phyloP scores from a whole-genome alignment of 2,888 invertebrate genomes.

The Mayetiola destructor region DNA sequence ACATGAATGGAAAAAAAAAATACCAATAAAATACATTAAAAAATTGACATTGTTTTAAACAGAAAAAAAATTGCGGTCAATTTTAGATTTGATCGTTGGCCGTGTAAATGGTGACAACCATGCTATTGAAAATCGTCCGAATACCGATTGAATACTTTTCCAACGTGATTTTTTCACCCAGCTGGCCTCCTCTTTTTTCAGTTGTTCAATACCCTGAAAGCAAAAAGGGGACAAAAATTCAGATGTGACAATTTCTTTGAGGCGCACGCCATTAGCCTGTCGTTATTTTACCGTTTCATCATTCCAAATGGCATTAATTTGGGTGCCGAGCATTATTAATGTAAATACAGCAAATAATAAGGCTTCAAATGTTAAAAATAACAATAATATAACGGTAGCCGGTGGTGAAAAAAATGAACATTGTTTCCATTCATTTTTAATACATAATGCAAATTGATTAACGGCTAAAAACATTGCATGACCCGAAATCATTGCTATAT shows the following conservation, averaged over 20 bases:
- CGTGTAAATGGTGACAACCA: conserved; percentile 75
- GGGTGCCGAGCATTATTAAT: conserved; percentile 92
- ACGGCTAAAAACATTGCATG: conserved; percentile 85
- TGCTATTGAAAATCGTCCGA: conserved; percentile 84
- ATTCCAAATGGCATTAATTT: conserved; percentile 92
- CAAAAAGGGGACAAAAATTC: background rate
- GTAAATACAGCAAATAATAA: conserved; percentile 96
- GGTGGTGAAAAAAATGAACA: conserved; percentile 91
- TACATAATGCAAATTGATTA: conserved; percentile 87
- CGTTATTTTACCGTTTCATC: conserved; percentile 96
- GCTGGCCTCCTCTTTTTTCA: conserved; percentile 88
- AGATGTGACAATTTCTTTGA: background rate
- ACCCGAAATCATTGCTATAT: conserved; percentile 91
- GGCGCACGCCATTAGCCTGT: too few relatives aligned
- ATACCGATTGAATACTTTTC: conserved; percentile 92
- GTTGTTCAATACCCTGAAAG: conserved; percentile 81
- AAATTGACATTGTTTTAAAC: conserved; percentile 44
- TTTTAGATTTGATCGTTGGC: conserved; percentile 61
- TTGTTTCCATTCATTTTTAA: conserved; percentile 86
- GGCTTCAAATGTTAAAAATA: conserved; percentile 87
- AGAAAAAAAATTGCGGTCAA: conserved; percentile 69
- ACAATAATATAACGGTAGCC: conserved; percentile 79
- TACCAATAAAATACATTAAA: too few relatives aligned
- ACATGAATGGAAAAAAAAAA: too few relatives aligned
- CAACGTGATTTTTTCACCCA: conserved; percentile 87